Conservation (phyloP, 2,888 invertebrate genomes). For the Melanotus villosus region DNA sequence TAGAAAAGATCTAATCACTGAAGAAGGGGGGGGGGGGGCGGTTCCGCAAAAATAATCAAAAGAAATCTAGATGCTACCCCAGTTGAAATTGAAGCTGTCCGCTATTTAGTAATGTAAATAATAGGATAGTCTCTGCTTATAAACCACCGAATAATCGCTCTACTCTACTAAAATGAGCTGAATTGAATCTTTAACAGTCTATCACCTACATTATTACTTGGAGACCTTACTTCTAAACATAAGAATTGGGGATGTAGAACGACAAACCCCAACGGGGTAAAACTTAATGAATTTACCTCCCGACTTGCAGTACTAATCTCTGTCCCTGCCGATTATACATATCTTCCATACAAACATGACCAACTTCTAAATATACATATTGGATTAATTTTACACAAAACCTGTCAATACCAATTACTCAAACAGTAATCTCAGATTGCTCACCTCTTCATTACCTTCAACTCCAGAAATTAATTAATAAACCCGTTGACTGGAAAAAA, state of each 20-base stretch:
- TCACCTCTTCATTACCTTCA: neutral
- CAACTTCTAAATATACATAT: neutral
- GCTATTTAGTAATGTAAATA: neutral
- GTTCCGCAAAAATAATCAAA: neutral
- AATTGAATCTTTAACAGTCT: neutral
- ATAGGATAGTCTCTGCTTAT: neutral
- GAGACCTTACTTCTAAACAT: neutral
- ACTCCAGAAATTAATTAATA: neutral
- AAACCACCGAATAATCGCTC: neutral
- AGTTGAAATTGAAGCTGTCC: too few species aligned
- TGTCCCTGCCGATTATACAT: neutral
- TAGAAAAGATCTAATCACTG: neutral
- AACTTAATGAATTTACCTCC: slow-evolving; percentile 3
- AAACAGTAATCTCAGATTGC: neutral
- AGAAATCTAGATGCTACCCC: neutral
- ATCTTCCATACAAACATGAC: neutral
- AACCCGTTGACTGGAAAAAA: neutral
- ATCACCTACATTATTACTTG: neutral
- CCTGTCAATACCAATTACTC: neutral
- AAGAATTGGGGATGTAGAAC: neutral
- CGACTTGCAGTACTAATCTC: neutral
- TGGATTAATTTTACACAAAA: neutral
- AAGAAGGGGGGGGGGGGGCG: neutral
- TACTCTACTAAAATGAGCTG: neutral
- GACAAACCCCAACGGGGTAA: neutral